These are phyloP conservation scores for Indri indri DNA, from an alignment of 2,113 vertebrate species.

Conservation along the genomic window DNA sequence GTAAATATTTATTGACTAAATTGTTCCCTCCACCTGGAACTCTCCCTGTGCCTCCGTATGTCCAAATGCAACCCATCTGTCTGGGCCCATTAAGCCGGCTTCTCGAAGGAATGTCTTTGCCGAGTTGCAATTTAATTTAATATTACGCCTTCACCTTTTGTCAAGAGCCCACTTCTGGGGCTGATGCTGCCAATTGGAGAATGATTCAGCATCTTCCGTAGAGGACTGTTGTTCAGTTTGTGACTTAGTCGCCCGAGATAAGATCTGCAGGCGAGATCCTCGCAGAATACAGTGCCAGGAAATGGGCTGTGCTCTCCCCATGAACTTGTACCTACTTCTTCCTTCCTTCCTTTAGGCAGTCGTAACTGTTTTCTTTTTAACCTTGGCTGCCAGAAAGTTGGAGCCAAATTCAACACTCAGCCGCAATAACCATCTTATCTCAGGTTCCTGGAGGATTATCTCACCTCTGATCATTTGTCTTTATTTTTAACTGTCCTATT, in stretches of 20 bases:
- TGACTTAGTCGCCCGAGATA: constrained; percentile 21
- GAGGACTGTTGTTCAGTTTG: not conserved
- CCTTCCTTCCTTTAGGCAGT: not conserved
- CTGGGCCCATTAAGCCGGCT: constrained; percentile 58
- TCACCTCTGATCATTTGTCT: not conserved
- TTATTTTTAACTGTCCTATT: constrained; percentile 54
- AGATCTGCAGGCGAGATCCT: not conserved
- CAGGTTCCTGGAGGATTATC: constrained; percentile 22
- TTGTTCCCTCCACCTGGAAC: constrained; percentile 66
- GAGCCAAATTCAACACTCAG: constrained; percentile 39
- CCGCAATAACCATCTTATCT: not conserved
- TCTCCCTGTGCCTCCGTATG: constrained; percentile 68
- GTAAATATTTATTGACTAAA: constrained; percentile 73
- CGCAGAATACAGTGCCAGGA: not conserved
- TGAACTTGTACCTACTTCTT: not conserved
- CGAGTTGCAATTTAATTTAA: constrained; percentile 55
- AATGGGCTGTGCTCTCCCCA: not conserved
- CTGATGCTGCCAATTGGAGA: not conserved
- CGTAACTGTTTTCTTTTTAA: not conserved
- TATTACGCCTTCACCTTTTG: constrained; percentile 50
- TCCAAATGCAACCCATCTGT: constrained; percentile 70
- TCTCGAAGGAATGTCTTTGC: constrained; percentile 55
- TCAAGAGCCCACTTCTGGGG: constrained; percentile 10
- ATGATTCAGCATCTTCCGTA: constrained; percentile 33
- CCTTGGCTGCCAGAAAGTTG: constrained; percentile 35